Conservation (phyloP, 2,888 invertebrate genomes). For the Eustalomyia histrio region DNA sequence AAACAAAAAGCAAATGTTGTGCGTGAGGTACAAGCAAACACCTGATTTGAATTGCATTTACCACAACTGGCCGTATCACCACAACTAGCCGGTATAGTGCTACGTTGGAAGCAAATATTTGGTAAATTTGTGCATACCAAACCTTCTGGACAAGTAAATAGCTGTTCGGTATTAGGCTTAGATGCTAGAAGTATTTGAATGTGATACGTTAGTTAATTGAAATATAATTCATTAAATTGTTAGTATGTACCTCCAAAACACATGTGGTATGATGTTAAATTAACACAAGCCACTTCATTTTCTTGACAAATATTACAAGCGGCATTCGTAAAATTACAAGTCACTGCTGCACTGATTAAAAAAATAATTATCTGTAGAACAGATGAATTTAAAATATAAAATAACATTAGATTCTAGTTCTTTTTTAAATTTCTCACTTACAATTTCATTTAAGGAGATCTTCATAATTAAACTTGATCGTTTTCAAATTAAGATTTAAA, state of each 20-base stretch:
- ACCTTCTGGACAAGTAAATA: conserved; percentile 73
- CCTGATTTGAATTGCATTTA: conserved; percentile 70
- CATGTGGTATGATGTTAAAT: conserved; percentile 72
- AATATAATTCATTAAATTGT: background rate
- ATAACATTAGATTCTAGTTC: background rate
- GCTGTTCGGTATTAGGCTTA: conserved; percentile 69
- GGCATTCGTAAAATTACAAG: conserved; percentile 40
- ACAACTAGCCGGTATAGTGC: conserved; percentile 72
- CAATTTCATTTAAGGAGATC: background rate
- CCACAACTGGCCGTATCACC: conserved; percentile 74
- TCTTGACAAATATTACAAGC: conserved; percentile 73
- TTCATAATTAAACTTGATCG: conserved; percentile 21
- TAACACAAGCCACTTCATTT: conserved; percentile 74
- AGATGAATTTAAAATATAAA: background rate
- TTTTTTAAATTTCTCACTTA: conserved; percentile 12
- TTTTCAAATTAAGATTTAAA: background rate
- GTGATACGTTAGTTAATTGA: background rate
- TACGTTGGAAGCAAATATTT: conserved; percentile 75
- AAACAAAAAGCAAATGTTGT: conserved; percentile 75
- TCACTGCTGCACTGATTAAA: background rate
- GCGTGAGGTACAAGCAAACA: conserved; percentile 74
- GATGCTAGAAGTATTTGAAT: conserved; percentile 31
- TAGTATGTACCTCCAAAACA: conserved; percentile 73
- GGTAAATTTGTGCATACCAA: conserved; percentile 73
- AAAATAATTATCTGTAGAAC: conserved; percentile 15